Evolutionary conservation across 2,797 vertebrate species (phyloP), one percentile per base, ranked within the genome.

Genomic region (Karalla daura): DNA sequence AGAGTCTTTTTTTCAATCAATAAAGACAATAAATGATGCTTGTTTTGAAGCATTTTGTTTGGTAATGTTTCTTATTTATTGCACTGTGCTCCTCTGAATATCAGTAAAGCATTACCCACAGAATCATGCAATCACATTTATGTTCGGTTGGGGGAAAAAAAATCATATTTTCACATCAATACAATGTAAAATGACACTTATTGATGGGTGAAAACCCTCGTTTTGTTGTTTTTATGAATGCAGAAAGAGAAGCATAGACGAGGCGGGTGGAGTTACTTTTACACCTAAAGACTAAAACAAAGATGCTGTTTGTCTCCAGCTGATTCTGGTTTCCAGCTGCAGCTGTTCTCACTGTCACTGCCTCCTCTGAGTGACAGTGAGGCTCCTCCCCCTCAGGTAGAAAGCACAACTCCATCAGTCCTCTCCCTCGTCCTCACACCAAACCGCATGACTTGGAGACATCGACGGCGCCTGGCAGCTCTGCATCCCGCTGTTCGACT

Each of bases 361-460:
- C n/a, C n/a, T n/a, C n/a, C 27, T 24, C 25, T 68, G 44, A 70
- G 30, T 73, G 77, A 78, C 47, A 53, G 10, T 5, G 52, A 21
- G 72, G 68, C 91, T 90, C 91, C 91, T 81, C 91, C 89, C 69
- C 59, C 78, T 81, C 86, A 91, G 89, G 89, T 90, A 87, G 67
- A 78, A 39, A 40, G n/a, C 80, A 68, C 68, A 71, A 63, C 62
- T 80, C 78, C 59, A 80, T 77, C 86, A 74, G 59, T 70, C 63
- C 66, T 74, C 76, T 76, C 63, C 54, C 81, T n/a, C n/a, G 75
- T 80, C 54, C 75, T 86, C 82, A 81, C 80, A 84, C 64, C 63
- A 80, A 71, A 82, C 78, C 72, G 83, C 76, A 37, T 50, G 61
- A 72, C 78, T 84, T 69, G 52, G 67, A 84, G 74, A 81, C 68